Base-by-base conservation (phyloP, 2,888 invertebrate species). In the Caenorhabditis plicata region DNA sequence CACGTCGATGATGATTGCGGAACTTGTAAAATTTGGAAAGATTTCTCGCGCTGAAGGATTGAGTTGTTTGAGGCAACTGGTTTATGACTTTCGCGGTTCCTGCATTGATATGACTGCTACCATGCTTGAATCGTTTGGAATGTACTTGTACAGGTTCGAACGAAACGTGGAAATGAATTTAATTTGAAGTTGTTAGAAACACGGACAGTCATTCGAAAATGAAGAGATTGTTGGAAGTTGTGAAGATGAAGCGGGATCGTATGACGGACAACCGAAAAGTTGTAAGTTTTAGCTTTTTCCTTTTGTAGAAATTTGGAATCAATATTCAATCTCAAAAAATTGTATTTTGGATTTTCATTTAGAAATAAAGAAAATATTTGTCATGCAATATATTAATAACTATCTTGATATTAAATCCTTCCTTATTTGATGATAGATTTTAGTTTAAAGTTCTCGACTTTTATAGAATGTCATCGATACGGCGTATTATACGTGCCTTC, bases 21-120 rank as follows among this genome's bases (percentile, higher is more conserved):
- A 77, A 56, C 36, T 78, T 55, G 75, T 75, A 13, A 78, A 78
- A 58, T 78, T 78, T 45, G 64, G 64, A 15, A 46, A 77, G 22
- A 51, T 78, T 15, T 75, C 75, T 8, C 73, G 77, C 22, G 76
- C 78, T n/a, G 77, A 78, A 52, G 78, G 71, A 15, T 60, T 78
- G 7, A 62, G 65, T 22, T 76, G 74, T 48, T 55, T 78, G 36
- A 50, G 76, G 11, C 64, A 68, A 39, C 54, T 78, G 38, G 72
- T 78, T 13, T 77, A 75, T 50, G 73, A 79, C 50, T 60, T 78
- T 35, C 63, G 68, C n/a, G 63, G 69, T n/a, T 68, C 68, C 48
- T 68, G 71, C 31, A 70, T 78, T 33, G 78, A 78, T 15, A 72
- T 78, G 76, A 53, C 74, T 3, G 69, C 72, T 26, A 69, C 68